Evolutionary conservation across 2,888 invertebrate species (phyloP).

Genomic region (Oegoconia quadripuncta): DNA sequence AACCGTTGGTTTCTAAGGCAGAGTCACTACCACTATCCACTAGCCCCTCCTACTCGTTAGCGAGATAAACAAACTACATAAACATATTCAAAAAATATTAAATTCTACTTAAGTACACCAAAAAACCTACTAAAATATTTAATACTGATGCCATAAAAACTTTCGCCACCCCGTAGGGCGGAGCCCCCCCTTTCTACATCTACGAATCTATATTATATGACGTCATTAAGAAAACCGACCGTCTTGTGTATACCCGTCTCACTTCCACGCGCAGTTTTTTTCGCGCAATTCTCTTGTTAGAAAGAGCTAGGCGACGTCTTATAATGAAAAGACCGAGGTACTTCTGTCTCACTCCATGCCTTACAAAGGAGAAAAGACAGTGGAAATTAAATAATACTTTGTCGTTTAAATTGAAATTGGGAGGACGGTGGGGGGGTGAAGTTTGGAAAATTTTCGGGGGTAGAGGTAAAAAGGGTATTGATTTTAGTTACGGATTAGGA

Average conservation of each 20-base stretch:
- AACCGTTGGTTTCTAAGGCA: too few species aligned
- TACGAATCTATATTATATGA: slow-evolving; percentile 77
- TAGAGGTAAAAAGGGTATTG: slow-evolving; percentile 74
- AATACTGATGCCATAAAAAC: slow-evolving; percentile 57
- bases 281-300: slow-evolving; percentile 23
- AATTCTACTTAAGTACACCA: slow-evolving; percentile 12
- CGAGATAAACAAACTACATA: not conserved
- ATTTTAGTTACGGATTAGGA: slow-evolving; percentile 69
- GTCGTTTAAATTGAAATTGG: slow-evolving; percentile 74
- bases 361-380: slow-evolving; percentile 77
- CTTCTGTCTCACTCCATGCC: slow-evolving; percentile 53
- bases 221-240: slow-evolving; percentile 74
- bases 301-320: slow-evolving; percentile 56
- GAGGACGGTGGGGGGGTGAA: slow-evolving; percentile 35
- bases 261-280: slow-evolving; percentile 40
- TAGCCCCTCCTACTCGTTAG: too few species aligned
- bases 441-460: slow-evolving; percentile 67
- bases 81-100: not conserved
- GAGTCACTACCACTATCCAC: too few species aligned
- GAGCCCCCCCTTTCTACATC: slow-evolving; percentile 52
- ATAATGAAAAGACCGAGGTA: slow-evolving; percentile 39
- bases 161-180: slow-evolving; percentile 45
- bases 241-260: slow-evolving; percentile 64
- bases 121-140: slow-evolving; percentile 52
- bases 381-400: slow-evolving; percentile 78